Conservation (phyloP, 1,140 invertebrate species). For the Atta texana region DNA sequence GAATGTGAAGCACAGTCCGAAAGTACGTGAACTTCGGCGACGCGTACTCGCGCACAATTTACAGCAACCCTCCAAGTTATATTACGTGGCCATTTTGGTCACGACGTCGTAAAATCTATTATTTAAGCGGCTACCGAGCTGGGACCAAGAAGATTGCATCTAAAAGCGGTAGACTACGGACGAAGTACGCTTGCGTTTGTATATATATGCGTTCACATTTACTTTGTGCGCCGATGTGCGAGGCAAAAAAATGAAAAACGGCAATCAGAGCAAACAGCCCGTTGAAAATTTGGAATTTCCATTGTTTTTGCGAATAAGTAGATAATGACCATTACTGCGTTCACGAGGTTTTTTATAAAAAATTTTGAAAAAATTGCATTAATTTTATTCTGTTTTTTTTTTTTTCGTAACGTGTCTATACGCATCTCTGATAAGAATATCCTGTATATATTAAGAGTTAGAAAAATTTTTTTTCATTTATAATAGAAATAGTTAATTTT, state of each 20-base stretch:
- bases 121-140: constrained; percentile 71
- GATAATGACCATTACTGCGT: background rate
- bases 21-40: constrained; percentile 62
- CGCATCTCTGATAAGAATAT: background rate
- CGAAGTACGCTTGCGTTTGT: background rate
- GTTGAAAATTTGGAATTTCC: constrained; percentile 11
- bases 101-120: constrained; percentile 76
- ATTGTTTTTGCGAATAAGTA: constrained; percentile 4
- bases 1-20: constrained; percentile 55
- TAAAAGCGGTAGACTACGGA: constrained; percentile 59
- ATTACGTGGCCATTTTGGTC: constrained; percentile 73
- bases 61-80: constrained; percentile 64
- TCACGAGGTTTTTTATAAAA: constrained; percentile 21
- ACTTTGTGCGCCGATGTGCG: constrained; percentile 16
- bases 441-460: too few relatives aligned
- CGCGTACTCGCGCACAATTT: constrained; percentile 65
- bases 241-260: background rate
- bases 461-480: background rate
- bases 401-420: background rate
- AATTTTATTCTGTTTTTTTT: background rate
- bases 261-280: background rate
- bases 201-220: constrained; percentile 21
- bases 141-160: constrained; percentile 73
- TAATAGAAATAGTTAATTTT: too few relatives aligned
- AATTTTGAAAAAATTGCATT: constrained; percentile 16